Evolutionary conservation across 2,113 vertebrate genomes (phyloP), one percentile per base, ranked within the genome.

Genomic region (Scatophagus argus): DNA sequence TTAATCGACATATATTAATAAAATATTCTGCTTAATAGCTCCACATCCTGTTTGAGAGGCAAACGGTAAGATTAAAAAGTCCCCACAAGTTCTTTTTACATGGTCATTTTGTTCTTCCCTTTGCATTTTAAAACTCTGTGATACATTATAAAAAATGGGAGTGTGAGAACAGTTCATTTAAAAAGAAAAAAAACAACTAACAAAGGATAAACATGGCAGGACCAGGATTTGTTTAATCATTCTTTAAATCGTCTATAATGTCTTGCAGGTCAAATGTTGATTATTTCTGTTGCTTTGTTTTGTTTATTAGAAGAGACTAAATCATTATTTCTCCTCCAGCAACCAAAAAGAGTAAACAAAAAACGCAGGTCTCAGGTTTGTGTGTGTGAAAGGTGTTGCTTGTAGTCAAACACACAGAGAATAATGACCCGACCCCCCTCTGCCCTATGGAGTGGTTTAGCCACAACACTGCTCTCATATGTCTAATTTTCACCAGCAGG

Each of bases 181-280:
- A 17, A 59, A 58, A 60, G 46, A 32, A 12, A 36, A 36, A 16
- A 21, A 55, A 1, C 10, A 11, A 64, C 14, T 49, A 16, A 31
- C 6, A 67, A 36, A 38, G 38, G 54, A 32, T 39, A 34, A 60
- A 59, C 58, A 54, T 44, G 62, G 29, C 62, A 60, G 12, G 12
- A 55, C 21, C 31, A 49, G 38, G 32, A 6, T 38, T 73, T 67
- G 32, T 85, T 77, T 68, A 58, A 72, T 56, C 9, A 13, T 41
- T 55, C 34, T 38, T 66, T 65, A 55, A 80, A 81, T 76, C 31
- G 29, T 27, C 60, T 43, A 27, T 68, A 66, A 44, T 73, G 29
- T 55, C 61, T 44, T 43, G n/a, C 25, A 63, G 27, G 55, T 56
- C 8, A 65, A 66, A 80, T 76, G 54, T 62, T 41, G 16, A 54